Base-by-base conservation (phyloP, 2,797 vertebrate genomes). In the Calcarius lapponicus region DNA sequence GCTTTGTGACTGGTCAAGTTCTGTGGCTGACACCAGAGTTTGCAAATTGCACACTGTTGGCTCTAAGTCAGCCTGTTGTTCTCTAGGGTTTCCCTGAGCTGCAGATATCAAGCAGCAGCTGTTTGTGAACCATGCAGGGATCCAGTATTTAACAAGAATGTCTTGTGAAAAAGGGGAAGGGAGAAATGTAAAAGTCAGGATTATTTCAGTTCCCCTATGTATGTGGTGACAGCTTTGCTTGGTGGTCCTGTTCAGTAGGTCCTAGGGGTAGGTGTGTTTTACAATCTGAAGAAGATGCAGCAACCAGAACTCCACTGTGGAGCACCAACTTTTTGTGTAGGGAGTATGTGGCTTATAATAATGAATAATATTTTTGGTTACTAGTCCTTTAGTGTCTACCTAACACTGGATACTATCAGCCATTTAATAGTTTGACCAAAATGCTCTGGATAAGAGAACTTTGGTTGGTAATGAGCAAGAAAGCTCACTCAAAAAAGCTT, bases 31-130 rank as follows among this genome's bases (percentile, higher is more conserved):
- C 64, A 20, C 19, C 53, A 40, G 25, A 66, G 42, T 62, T 72
- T 66, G 42, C 6, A 13, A 92, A 36, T 67, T 87, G 50, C 47
- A 7, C 38, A 28, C 53, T 53, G 13, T 75, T 95, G 92, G 48
- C 69, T 79, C 38, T 40, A 0, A 71, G 64, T 62, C 43, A 88
- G 16, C 24, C 36, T 91, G 5, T 88, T 91, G 16, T 40, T 95
- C 81, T 81, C 29, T 18, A 20, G 47, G 17, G n/a, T 48, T 94
- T 88, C 66, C 86, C 40, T 81, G 36, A 43, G 18, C 78, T 92
- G 53, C 67, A 88, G 64, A 51, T 95, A 91, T 81, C 80, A 80
- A 92, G 70, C 60, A 84, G 67, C 42, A 91, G 56, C 65, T 88
- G 20, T 86, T 82, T 85, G 56, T 74, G 86, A 92, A 38, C 61